Percentiles rank a stretch among this genome's conserved stretches.
phyloP scores from a whole-genome alignment of 1,140 invertebrate species.

The Conus ventricosus region DNA sequence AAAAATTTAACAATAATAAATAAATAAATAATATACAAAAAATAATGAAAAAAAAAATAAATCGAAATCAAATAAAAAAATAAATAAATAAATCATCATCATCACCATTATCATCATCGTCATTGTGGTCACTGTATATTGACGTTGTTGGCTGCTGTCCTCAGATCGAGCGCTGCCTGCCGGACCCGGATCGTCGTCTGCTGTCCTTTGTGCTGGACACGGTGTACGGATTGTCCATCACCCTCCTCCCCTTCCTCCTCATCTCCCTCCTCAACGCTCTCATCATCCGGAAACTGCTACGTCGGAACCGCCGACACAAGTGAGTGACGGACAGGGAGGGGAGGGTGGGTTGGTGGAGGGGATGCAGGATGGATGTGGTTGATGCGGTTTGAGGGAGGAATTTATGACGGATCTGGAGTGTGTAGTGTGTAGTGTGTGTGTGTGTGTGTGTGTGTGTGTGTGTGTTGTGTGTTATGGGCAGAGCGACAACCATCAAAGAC shows the following conservation, averaged over 20 bases:
- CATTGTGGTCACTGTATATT: constrained; percentile 5
- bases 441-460: no score
- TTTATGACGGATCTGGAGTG: no score
- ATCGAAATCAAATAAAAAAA: background rate
- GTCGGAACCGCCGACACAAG: constrained; percentile 40
- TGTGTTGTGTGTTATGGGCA: no score
- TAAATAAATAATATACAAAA: no score
- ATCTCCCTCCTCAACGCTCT: constrained; percentile 62
- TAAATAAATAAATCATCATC: background rate
- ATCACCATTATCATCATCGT: background rate
- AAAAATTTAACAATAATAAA: no score
- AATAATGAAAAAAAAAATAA: background rate
- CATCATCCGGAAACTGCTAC: constrained; percentile 58
- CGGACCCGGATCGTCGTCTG: constrained; percentile 47
- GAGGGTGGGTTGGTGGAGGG: background rate
- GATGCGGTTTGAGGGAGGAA: no score
- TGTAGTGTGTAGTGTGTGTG: no score
- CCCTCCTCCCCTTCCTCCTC: constrained; percentile 62
- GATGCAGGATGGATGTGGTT: no score
- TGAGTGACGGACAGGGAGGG: background rate
- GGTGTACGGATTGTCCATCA: constrained; percentile 63
- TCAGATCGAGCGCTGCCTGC: constrained; percentile 51
- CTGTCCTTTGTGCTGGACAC: constrained; percentile 65
- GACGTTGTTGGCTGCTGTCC: background rate
- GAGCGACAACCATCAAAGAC: no score